phyloP scores from a whole-genome alignment of 2,888 invertebrate genomes.

The Phrixothrix hirtus region DNA sequence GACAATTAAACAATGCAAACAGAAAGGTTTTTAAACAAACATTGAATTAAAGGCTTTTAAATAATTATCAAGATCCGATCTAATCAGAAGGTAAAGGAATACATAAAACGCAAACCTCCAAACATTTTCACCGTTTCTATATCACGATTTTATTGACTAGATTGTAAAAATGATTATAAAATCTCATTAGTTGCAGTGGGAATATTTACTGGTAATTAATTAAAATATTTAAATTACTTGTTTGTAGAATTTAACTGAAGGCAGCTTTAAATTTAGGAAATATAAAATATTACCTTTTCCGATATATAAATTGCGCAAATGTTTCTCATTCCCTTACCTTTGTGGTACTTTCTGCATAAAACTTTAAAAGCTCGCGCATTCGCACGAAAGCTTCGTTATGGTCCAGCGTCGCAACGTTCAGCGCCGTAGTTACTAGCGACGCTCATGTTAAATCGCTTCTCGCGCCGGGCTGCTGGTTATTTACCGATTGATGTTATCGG shows the following conservation, averaged over 20 bases:
- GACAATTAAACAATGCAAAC: no score
- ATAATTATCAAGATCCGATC: no score
- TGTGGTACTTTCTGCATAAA: conserved; percentile 23
- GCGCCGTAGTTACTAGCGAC: conserved; percentile 45
- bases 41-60: no score
- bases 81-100: no score
- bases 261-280: not conserved
- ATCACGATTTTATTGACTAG: no score
- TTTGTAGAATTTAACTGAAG: not conserved
- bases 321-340: conserved; percentile 24
- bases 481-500: conserved; percentile 16
- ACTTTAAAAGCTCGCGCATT: conserved; percentile 29
- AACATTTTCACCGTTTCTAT: no score
- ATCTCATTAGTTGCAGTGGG: no score
- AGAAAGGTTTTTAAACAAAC: no score
- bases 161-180: no score
- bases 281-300: not conserved
- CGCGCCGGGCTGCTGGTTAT: conserved; percentile 12
- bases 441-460: conserved; percentile 39
- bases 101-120: no score
- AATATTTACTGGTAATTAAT: no score
- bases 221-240: no score
- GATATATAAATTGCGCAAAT: conserved; percentile 15
- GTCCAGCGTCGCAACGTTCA: conserved; percentile 42
- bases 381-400: conserved; percentile 29